Evolutionary conservation across 2,888 invertebrate species (phyloP).

Genomic region (Pilophorus perplexus): DNA sequence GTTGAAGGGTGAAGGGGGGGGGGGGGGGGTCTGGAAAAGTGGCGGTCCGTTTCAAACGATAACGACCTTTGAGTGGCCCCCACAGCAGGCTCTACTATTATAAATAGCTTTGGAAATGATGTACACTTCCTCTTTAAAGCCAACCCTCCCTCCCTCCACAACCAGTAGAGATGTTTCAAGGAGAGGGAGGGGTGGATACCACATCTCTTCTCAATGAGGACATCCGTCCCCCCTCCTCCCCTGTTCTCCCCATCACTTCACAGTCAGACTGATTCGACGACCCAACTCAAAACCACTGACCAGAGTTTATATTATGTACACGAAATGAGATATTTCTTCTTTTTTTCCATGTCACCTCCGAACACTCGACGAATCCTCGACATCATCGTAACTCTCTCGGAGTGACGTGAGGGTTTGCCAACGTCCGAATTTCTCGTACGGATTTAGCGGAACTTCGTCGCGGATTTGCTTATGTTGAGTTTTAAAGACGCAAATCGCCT

Average conservation of each 20-base stretch:
- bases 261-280: no score
- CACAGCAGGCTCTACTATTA: slow-evolving; percentile 9
- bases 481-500: no score
- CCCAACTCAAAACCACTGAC: no score
- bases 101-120: slow-evolving; percentile 35
- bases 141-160: not conserved
- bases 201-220: slow-evolving; percentile 33
- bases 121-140: slow-evolving; percentile 28
- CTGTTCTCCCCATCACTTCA: not conserved
- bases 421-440: no score
- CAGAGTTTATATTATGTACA: no score
- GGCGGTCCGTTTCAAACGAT: slow-evolving; percentile 2
- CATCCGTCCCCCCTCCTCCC: not conserved
- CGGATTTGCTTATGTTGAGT: no score
- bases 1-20: not conserved
- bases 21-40: not conserved
- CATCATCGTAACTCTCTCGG: no score
- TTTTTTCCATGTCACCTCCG: no score
- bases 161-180: not conserved
- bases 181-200: not conserved
- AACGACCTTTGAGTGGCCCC: not conserved
- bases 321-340: no score
- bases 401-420: no score
- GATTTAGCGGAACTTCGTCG: no score
- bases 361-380: no score